These are phyloP conservation scores for Lichenostomus cassidix DNA, from an alignment of 2,113 vertebrate genomes.

Conservation along the genomic window DNA sequence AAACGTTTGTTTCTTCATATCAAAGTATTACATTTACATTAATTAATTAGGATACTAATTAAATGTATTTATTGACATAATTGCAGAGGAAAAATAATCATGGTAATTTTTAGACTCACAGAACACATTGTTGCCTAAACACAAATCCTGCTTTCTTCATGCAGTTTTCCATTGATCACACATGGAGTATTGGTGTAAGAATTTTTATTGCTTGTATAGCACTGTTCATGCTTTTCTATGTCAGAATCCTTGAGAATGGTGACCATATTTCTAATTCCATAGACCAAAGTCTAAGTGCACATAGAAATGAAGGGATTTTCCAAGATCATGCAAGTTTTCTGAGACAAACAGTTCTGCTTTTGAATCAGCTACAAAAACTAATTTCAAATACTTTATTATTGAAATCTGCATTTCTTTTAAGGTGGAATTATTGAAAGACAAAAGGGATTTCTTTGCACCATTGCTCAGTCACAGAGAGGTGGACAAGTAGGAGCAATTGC, in stretches of 20 bases:
- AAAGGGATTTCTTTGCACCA: not conserved
- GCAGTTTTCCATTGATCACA: not conserved
- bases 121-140: not conserved
- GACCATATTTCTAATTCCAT: not conserved
- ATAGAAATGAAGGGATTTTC: not conserved
- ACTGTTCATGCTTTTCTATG: not conserved
- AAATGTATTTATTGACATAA: not conserved
- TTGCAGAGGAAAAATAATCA: not conserved
- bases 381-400: not conserved
- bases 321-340: not conserved
- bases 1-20: not conserved
- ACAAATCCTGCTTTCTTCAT: not conserved
- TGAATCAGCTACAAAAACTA: not conserved
- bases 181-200: not conserved
- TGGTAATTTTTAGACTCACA: not conserved
- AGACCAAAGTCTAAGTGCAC: fast-evolving
- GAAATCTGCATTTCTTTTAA: not conserved
- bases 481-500: not conserved
- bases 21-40: not conserved
- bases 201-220: not conserved
- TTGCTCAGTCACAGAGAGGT: not conserved
- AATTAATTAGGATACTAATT: too few relatives aligned
- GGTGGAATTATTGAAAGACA: not conserved
- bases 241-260: not conserved
- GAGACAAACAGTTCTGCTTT: not conserved